phyloP scores from a whole-genome alignment of 2,113 vertebrate genomes.

The Craseonycteris thonglongyai region DNA sequence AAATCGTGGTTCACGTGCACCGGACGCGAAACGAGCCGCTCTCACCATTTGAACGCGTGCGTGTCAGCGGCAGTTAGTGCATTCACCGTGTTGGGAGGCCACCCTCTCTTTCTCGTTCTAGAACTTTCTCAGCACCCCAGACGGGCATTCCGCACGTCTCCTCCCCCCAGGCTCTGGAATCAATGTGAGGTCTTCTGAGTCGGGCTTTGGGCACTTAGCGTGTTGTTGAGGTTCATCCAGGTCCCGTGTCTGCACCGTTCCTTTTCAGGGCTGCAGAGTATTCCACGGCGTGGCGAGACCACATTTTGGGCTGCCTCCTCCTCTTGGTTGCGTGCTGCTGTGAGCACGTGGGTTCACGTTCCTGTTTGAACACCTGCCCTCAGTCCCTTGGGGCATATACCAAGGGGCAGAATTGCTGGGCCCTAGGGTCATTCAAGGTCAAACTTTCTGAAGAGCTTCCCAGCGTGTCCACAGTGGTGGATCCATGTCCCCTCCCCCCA shows the following conservation, averaged over 20 bases:
- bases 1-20: too few relatives aligned
- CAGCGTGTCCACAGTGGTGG: rapidly evolving
- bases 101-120: rapidly evolving
- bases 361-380: not conserved
- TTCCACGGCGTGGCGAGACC: rapidly evolving
- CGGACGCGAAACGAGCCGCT: too few relatives aligned
- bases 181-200: rapidly evolving
- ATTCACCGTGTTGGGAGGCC: rapidly evolving
- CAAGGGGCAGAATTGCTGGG: not conserved
- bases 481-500: rapidly evolving
- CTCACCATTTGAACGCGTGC: rapidly evolving
- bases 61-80: rapidly evolving
- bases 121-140: too few relatives aligned
- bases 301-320: not conserved
- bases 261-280: not conserved
- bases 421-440: not conserved
- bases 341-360: rapidly evolving
- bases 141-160: rapidly evolving
- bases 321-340: not conserved
- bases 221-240: not conserved
- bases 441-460: not conserved
- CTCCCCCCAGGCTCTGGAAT: too few relatives aligned
- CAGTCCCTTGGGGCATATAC: not conserved
- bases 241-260: rapidly evolving
- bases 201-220: not conserved